Percentiles rank a stretch among this genome's conserved stretches.
phyloP scores from a whole-genome alignment of 2,113 vertebrate species.

The Struthidea cinerea region DNA sequence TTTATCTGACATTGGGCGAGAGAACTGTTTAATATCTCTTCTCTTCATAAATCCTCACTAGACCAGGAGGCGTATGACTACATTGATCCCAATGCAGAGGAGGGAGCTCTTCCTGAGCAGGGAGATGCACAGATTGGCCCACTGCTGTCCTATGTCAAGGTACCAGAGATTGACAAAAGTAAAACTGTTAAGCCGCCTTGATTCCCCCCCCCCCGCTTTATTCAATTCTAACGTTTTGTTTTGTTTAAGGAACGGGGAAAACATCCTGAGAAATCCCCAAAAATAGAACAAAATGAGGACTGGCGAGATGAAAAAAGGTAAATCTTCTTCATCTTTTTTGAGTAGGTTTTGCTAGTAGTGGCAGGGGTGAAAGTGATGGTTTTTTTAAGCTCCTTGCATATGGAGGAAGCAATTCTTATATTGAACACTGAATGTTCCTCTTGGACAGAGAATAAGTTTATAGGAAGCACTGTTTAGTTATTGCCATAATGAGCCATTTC shows the following conservation, averaged over 20 bases:
- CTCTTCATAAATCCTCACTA: conserved; percentile 60
- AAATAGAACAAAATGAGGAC: conserved; percentile 81
- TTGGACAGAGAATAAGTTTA: not conserved
- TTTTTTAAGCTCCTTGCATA: not conserved
- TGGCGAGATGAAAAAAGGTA: conserved; percentile 88
- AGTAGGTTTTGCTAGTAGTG: not conserved
- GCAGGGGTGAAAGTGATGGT: fast-evolving
- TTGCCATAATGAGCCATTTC: not conserved
- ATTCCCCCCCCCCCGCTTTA: fast-evolving
- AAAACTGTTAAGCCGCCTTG: not conserved
- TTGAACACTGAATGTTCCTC: not conserved
- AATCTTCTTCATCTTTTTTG: not conserved
- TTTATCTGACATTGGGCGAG: not conserved
- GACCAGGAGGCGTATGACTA: conserved; percentile 95
- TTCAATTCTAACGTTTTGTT: not conserved
- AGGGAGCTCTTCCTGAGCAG: conserved; percentile 82
- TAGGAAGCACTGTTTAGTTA: not conserved
- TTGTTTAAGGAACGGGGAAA: conserved; percentile 82
- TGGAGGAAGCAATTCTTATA: not conserved
- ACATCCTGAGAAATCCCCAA: conserved; percentile 83
- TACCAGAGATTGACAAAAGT: conserved; percentile 45
- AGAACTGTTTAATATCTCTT: not conserved
- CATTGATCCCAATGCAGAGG: conserved; percentile 86
- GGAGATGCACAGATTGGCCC: conserved; percentile 78
- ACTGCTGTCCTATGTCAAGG: conserved; percentile 87